Percentiles rank a stretch among this genome's conserved stretches.
Conservation (phyloP, 2,113 vertebrate genomes). For the Azemiops feae region DNA sequence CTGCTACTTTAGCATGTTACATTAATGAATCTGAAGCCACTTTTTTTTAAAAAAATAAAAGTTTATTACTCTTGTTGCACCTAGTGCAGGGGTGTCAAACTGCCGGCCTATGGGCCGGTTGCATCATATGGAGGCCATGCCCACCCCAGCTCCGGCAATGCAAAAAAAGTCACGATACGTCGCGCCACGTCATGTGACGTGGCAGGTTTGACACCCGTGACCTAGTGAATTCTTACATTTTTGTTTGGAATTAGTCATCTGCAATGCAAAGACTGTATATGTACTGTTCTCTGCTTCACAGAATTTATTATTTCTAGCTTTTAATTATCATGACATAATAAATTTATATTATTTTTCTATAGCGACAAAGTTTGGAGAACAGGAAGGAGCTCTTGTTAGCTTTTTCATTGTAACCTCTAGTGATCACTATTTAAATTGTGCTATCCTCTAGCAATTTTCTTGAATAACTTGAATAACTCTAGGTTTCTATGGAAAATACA, state of each 20-base stretch:
- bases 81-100: neutral
- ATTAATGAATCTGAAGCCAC: conserved; percentile 6
- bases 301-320: neutral
- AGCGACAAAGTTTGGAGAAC: neutral
- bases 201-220: too few relatives aligned
- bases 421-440: neutral
- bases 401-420: neutral
- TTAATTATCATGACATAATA: neutral
- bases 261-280: neutral
- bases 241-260: neutral
- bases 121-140: too few relatives aligned
- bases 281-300: neutral
- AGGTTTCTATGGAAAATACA: neutral
- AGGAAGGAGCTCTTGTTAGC: neutral
- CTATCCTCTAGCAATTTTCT: neutral
- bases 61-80: neutral
- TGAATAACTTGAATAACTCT: neutral
- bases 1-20: conserved; percentile 10
- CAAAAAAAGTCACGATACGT: too few relatives aligned
- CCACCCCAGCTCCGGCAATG: too few relatives aligned
- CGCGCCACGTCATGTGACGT: too few relatives aligned
- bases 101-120: too few relatives aligned
- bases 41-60: neutral
- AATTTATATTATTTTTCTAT: neutral
- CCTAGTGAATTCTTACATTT: neutral